phyloP scores from a whole-genome alignment of 2,888 invertebrate genomes.

The Fragum sueziense region DNA sequence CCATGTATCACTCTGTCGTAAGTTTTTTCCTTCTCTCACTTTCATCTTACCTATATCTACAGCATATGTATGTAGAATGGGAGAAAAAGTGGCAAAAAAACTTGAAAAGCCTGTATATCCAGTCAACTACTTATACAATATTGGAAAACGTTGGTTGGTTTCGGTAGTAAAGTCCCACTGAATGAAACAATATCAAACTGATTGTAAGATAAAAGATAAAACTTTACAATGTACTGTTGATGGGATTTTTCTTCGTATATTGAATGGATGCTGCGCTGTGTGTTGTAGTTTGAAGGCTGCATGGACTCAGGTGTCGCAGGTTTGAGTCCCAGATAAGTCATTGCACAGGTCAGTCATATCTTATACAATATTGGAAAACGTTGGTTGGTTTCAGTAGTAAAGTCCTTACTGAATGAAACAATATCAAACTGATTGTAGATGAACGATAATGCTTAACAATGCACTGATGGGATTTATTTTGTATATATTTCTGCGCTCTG shows the following conservation, averaged over 20 bases:
- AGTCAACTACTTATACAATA: background rate
- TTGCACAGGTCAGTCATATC: background rate
- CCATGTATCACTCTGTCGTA: background rate
- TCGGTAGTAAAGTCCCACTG: background rate
- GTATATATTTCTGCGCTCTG: too few relatives aligned
- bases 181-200: background rate
- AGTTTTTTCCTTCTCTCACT: background rate
- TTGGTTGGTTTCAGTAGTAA: background rate
- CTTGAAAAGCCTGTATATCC: background rate
- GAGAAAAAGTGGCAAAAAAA: background rate
- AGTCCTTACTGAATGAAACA: too few relatives aligned
- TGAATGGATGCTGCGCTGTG: too few relatives aligned
- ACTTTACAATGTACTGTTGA: background rate
- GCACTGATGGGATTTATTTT: background rate
- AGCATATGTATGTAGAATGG: background rate
- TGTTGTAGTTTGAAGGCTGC: too few relatives aligned
- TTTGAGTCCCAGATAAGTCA: too few relatives aligned
- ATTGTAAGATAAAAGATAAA: too few relatives aligned
- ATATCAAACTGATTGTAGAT: background rate
- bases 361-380: background rate
- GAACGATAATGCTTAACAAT: background rate
- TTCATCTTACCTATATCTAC: background rate
- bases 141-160: background rate
- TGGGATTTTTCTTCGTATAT: too few relatives aligned
- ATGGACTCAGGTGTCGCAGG: too few relatives aligned